phyloP scores from a whole-genome alignment of 2,888 invertebrate species.

The Oscheius sp. region DNA sequence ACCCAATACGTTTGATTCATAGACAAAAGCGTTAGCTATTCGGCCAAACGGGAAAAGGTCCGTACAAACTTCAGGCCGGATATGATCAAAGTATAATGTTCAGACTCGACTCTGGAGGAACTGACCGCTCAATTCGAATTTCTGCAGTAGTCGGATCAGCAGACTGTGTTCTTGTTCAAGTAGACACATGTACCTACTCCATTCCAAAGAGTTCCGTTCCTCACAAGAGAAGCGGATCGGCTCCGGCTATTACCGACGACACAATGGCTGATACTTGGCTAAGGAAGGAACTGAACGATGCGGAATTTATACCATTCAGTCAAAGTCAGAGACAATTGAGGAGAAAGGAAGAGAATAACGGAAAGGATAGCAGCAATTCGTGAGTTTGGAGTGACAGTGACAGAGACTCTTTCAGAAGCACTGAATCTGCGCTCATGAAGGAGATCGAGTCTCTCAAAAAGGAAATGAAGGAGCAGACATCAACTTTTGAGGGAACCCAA shows the following conservation, averaged over 20 bases:
- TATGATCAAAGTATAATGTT: neutral
- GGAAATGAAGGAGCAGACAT: constrained; percentile 63
- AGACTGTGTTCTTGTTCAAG: constrained; percentile 56
- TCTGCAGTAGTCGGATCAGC: constrained; percentile 52
- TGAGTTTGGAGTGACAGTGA: neutral
- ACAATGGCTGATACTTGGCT: constrained; percentile 54
- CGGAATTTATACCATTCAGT: constrained; percentile 55
- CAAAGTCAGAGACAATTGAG: constrained; percentile 11
- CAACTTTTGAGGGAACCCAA: constrained; percentile 64
- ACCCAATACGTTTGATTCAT: no score
- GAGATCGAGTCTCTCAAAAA: constrained; percentile 63
- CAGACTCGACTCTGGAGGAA: constrained; percentile 59
- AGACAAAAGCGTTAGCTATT: no score
- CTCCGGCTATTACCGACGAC: constrained; percentile 46
- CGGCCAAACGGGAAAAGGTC: no score
- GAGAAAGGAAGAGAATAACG: neutral
- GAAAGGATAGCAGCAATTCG: constrained; percentile 15
- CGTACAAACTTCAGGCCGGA: neutral
- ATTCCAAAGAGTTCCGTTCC: neutral
- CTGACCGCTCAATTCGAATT: constrained; percentile 54
- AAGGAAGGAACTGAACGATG: constrained; percentile 52
- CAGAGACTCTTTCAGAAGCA: constrained; percentile 3
- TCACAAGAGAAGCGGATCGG: constrained; percentile 16
- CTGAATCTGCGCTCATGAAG: constrained; percentile 39
- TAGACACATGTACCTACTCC: constrained; percentile 49